phyloP scores from a whole-genome alignment of 2,888 invertebrate genomes.

The Zygothrica quintamaculata region DNA sequence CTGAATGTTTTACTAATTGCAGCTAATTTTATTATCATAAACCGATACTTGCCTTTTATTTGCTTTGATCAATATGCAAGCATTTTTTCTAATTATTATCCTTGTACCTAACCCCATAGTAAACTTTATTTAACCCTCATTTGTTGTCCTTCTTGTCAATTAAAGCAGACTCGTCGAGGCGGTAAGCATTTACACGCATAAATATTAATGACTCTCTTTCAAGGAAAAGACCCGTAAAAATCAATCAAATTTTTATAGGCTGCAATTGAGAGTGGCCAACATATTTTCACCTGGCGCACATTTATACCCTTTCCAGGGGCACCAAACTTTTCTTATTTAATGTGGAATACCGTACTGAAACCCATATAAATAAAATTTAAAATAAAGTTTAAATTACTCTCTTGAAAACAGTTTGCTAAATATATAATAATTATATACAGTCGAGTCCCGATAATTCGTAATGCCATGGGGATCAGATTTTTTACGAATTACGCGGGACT shows the following conservation, averaged over 20 bases:
- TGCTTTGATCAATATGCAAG: constrained; percentile 29
- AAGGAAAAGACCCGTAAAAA: constrained; percentile 37
- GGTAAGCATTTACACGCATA: constrained; percentile 71
- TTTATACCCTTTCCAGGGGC: neutral
- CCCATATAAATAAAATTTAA: too few relatives aligned
- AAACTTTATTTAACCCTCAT: constrained; percentile 6
- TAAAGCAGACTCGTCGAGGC: constrained; percentile 37
- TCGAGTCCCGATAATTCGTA: too few relatives aligned
- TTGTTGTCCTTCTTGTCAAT: constrained; percentile 23
- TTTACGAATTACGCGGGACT: too few relatives aligned
- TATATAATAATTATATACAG: too few relatives aligned
- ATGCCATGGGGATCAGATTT: too few relatives aligned
- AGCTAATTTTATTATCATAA: too few relatives aligned
- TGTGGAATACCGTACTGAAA: too few relatives aligned
- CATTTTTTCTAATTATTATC: constrained; percentile 16
- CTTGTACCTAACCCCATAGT: constrained; percentile 1
- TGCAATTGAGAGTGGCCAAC: constrained; percentile 47
- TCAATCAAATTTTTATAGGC: constrained; percentile 65
- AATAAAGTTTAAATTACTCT: too few relatives aligned
- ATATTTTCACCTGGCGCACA: constrained; percentile 29
- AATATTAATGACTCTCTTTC: constrained; percentile 43
- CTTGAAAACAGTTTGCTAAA: too few relatives aligned
- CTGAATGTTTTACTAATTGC: too few relatives aligned
- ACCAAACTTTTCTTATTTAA: neutral
- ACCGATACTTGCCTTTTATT: constrained; percentile 6